A percentile compares a stretch with the other conserved stretches of the same genome.
phyloP scores from a whole-genome alignment of 2,113 vertebrate species.

The Porphyrio hochstetteri region DNA sequence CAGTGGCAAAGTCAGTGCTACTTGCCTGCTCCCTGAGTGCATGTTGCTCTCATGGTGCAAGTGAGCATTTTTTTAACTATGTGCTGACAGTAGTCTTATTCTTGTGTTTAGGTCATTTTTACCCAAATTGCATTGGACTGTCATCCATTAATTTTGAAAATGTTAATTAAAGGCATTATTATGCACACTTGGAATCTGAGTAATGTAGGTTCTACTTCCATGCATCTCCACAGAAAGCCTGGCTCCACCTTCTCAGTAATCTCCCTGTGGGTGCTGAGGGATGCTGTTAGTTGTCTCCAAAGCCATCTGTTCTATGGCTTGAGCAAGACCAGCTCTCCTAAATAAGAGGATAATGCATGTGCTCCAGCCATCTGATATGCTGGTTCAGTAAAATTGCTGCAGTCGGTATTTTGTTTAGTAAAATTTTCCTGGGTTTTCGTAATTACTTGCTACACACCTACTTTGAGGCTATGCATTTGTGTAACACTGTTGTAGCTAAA shows the following conservation, averaged over 20 bases:
- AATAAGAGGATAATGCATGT: neutral
- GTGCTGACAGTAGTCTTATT: neutral
- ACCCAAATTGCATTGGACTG: no score
- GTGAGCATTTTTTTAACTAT: accelerated
- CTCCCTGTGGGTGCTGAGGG: no score
- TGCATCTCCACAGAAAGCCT: neutral
- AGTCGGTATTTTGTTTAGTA: neutral
- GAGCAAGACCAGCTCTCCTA: neutral
- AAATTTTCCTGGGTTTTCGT: neutral
- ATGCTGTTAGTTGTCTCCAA: neutral
- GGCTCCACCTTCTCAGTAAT: neutral
- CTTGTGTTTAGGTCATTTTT: neutral
- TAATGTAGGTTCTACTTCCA: accelerated
- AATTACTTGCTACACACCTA: neutral
- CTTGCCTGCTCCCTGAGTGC: neutral
- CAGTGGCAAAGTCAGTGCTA: neutral
- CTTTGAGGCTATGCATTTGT: neutral
- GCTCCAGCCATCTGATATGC: no score
- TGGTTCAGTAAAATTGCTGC: neutral
- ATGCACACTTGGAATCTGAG: neutral
- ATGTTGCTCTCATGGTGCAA: neutral
- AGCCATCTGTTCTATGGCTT: neutral
- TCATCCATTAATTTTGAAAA: neutral
- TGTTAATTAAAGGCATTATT: neutral
- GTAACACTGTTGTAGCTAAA: neutral